These are phyloP conservation scores for Isotomurus palustris DNA, from an alignment of 2,888 invertebrate genomes.

Conservation along the genomic window DNA sequence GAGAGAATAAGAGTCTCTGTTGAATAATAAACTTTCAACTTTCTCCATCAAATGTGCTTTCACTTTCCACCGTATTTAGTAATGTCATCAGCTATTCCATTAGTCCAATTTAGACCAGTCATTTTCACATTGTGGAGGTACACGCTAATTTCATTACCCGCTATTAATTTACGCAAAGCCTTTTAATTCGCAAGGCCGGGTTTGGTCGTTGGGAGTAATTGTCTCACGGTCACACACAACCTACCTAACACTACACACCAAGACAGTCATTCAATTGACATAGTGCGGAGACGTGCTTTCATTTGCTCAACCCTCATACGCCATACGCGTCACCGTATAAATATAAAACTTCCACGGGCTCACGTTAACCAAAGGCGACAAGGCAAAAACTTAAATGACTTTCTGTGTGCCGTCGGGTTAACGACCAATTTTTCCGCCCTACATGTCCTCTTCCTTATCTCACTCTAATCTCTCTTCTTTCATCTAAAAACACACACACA, in stretches of 20 bases:
- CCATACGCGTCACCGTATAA: too few species aligned
- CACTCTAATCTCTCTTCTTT: neutral
- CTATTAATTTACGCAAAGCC: slow-evolving; percentile 2
- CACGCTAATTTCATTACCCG: slow-evolving; percentile 2
- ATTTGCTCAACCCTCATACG: neutral
- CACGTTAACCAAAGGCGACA: too few species aligned
- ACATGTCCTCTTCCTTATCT: neutral
- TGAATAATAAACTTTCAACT: too few species aligned
- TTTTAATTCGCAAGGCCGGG: slow-evolving; percentile 4
- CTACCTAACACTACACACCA: too few species aligned
- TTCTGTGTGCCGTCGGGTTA: neutral
- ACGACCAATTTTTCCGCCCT: neutral
- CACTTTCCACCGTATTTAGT: too few species aligned
- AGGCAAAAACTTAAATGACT: neutral
- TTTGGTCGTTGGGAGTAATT: slow-evolving; percentile 4
- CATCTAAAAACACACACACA: too few species aligned
- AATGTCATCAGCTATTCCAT: too few species aligned
- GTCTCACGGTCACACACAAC: neutral
- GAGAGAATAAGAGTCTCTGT: too few species aligned
- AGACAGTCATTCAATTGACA: neutral
- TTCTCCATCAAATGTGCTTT: too few species aligned
- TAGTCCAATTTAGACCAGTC: too few species aligned
- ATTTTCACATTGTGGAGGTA: too few species aligned
- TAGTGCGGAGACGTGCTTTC: neutral
- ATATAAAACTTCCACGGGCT: too few species aligned